These are phyloP conservation scores for Rhagologus leucostigma DNA, from an alignment of 2,113 vertebrate genomes.

Conservation along the genomic window DNA sequence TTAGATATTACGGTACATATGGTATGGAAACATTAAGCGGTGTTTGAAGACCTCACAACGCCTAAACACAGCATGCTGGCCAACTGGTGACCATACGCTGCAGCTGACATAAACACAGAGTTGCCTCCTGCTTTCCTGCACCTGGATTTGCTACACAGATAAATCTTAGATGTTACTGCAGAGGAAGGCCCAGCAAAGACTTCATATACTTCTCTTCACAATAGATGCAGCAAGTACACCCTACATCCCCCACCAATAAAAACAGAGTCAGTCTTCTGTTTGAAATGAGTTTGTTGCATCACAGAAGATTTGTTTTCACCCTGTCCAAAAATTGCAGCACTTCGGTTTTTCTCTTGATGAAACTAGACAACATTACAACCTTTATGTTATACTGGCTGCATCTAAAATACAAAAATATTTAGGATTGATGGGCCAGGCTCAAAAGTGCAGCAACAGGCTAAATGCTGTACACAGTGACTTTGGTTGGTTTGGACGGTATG, in stretches of 20 bases:
- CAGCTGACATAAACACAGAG: neutral
- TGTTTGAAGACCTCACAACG: neutral
- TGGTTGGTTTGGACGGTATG: neutral
- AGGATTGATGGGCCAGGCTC: neutral
- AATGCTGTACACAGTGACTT: neutral
- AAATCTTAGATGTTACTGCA: neutral
- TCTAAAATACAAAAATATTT: neutral
- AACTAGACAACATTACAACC: neutral
- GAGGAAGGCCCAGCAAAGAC: neutral
- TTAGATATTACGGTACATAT: neutral
- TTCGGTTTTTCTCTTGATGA: neutral
- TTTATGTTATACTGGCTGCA: neutral
- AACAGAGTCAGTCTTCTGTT: neutral
- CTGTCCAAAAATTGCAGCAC: neutral
- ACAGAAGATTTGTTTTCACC: neutral
- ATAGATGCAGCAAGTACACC: neutral
- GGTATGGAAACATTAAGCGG: neutral
- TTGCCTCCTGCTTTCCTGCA: neutral
- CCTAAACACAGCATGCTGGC: neutral
- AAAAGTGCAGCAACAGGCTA: neutral
- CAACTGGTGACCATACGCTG: neutral
- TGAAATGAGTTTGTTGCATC: neutral
- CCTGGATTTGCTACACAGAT: neutral
- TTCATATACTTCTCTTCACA: neutral
- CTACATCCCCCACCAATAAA: neutral